A percentile compares a stretch with the other conserved stretches of the same genome.
These are phyloP conservation scores for Chitala chitala DNA, from an alignment of 2,113 vertebrate genomes.

Conservation along the genomic window DNA sequence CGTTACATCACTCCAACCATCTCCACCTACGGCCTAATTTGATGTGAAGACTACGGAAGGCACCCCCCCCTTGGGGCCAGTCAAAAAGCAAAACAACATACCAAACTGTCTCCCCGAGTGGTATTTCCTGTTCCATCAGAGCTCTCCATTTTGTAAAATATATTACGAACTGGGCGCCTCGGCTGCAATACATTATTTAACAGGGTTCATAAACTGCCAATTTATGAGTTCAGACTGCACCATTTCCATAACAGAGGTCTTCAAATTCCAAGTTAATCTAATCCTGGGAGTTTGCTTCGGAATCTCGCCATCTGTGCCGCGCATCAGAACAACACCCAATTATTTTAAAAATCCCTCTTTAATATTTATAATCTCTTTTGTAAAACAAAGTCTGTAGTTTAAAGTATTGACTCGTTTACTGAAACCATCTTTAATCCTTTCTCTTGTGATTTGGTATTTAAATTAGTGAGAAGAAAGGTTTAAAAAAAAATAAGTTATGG, in stretches of 20 bases:
- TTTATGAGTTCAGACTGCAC: neutral
- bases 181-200: constrained; percentile 21
- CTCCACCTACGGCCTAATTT: neutral
- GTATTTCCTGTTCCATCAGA: neutral
- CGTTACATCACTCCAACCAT: neutral
- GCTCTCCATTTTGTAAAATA: neutral
- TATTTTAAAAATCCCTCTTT: constrained; percentile 56
- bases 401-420: constrained; percentile 53
- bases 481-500: neutral
- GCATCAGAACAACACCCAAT: constrained; percentile 51
- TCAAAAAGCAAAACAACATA: neutral
- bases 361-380: constrained; percentile 60
- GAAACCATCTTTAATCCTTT: constrained; percentile 57
- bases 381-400: constrained; percentile 53
- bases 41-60: neutral
- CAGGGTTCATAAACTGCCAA: neutral
- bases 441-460: constrained; percentile 51
- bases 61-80: neutral
- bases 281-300: constrained; percentile 32
- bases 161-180: neutral
- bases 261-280: constrained; percentile 20
- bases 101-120: neutral
- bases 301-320: constrained; percentile 33
- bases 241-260: constrained; percentile 20
- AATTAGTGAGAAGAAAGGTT: neutral